Evolutionary conservation across 2,797 vertebrate genomes (phyloP).

Genomic region (Tympanoctomys barrerae): DNA sequence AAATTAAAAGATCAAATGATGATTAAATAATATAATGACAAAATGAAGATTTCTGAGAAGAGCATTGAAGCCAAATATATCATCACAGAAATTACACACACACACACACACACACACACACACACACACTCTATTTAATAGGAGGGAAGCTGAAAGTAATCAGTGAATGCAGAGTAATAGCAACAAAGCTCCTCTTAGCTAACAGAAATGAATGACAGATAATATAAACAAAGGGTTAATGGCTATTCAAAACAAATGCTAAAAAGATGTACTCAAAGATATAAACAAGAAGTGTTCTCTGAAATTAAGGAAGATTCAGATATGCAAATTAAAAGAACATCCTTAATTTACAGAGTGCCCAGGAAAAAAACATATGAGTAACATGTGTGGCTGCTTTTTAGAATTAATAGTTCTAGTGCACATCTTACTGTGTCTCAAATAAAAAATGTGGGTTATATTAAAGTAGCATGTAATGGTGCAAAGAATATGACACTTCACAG

Average conservation of each 20-base stretch:
- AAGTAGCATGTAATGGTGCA: neutral
- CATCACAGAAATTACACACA: neutral
- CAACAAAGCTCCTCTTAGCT: neutral
- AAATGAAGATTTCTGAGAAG: neutral
- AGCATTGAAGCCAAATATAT: neutral
- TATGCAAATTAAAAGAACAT: slow-evolving; percentile 8
- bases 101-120: neutral
- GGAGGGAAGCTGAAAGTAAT: slow-evolving; percentile 19
- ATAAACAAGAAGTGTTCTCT: slow-evolving; percentile 15
- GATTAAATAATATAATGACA: neutral
- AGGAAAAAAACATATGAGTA: neutral
- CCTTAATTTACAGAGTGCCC: neutral
- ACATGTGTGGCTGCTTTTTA: slow-evolving; percentile 10
- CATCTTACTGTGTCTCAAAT: slow-evolving; percentile 12
- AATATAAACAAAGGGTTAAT: neutral
- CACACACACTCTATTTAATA: neutral
- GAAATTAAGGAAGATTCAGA: slow-evolving; percentile 33
- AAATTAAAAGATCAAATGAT: slow-evolving; percentile 46
- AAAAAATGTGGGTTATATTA: neutral
- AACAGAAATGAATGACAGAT: neutral
- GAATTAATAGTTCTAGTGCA: neutral
- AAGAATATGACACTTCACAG: neutral
- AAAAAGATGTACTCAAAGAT: neutral
- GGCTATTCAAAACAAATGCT: neutral
- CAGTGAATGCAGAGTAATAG: neutral